Base-by-base conservation (phyloP, 1,140 invertebrate genomes). In the Ceratina australensis region DNA sequence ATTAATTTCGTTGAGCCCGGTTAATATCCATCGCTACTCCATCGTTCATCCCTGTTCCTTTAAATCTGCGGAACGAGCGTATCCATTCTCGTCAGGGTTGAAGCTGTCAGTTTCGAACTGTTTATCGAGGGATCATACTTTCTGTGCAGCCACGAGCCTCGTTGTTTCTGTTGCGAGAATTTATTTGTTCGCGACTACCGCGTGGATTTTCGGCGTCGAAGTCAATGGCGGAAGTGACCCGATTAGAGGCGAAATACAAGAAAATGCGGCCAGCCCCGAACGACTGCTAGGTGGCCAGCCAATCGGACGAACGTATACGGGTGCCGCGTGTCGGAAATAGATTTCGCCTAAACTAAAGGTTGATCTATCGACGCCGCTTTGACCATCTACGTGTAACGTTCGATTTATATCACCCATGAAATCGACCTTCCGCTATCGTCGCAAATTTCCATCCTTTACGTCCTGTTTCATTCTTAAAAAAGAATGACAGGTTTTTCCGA, bases 201-300 rank as follows among this genome's bases (percentile, higher is more conserved):
- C 54, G 50, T 72, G 33, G 59, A 64, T 64, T 50, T 18, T 57
- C 68, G 8, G 7, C 64, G 33, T 72, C 47, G 81, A 83, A 80
- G 69, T 80, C 81, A 79, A 85, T 85, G 68, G 81, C 88, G 90
- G 88, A 91, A 91, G 87, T 91, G 90, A 91, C 91, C 90, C 80
- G 89, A 91, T 92, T 92, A 89, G 88, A 76, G 69, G 80, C 80
- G 85, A 90, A 90, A 91, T 86, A 87, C 85, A 89, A 88, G 85
- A 91, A 91, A 91, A 92, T 91, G 90, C 90, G 91, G 90, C 85
- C 91, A 92, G 86, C 74, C 85, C 68, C 69, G 83, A 79, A 79
- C 79, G 80, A 84, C 33, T 87, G 69, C 84, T 84, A 82, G 33
- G 85, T 81, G 79, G 86, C 86, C 82, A 89, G 85, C 89, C 90